Evolutionary conservation across 1,140 invertebrate species (phyloP).

Genomic region (Apis florea): DNA sequence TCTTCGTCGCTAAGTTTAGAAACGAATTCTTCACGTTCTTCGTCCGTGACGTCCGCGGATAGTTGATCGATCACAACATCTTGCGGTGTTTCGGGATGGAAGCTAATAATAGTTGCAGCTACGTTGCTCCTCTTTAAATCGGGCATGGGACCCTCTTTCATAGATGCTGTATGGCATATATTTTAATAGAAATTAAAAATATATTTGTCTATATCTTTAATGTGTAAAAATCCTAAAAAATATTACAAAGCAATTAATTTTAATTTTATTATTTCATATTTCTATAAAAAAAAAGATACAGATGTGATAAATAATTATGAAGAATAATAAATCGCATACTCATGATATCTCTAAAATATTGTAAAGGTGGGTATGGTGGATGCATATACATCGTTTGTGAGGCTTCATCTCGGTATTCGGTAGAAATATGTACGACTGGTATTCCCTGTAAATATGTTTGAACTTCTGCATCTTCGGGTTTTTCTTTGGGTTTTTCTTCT

Average conservation of each 20-base stretch:
- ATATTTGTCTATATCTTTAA: background rate
- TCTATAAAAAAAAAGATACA: background rate
- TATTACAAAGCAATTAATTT: no score
- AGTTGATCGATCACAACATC: background rate
- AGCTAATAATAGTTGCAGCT: constrained; percentile 46
- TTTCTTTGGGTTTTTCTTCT: background rate
- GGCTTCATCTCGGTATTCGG: constrained; percentile 55
- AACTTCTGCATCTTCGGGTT: constrained; percentile 30
- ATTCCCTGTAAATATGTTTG: constrained; percentile 66
- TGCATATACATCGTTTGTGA: constrained; percentile 66
- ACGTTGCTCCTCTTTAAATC: constrained; percentile 38
- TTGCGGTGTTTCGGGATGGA: constrained; percentile 6
- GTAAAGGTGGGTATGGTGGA: constrained; percentile 34
- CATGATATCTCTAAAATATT: constrained; percentile 54
- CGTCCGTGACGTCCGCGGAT: background rate
- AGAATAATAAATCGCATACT: constrained; percentile 36
- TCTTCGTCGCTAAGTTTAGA: background rate
- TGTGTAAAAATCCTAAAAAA: background rate
- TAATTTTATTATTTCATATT: no score
- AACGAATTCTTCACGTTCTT: background rate
- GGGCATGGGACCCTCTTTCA: constrained; percentile 46
- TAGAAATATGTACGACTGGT: constrained; percentile 50
- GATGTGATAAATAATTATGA: background rate
- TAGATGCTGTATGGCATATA: constrained; percentile 19
- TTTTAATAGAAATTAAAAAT: background rate